Evolutionary conservation across 1,140 invertebrate species (phyloP), one percentile per base, ranked within the genome.

Genomic region (honey bee (Apis mellifera)): DNA sequence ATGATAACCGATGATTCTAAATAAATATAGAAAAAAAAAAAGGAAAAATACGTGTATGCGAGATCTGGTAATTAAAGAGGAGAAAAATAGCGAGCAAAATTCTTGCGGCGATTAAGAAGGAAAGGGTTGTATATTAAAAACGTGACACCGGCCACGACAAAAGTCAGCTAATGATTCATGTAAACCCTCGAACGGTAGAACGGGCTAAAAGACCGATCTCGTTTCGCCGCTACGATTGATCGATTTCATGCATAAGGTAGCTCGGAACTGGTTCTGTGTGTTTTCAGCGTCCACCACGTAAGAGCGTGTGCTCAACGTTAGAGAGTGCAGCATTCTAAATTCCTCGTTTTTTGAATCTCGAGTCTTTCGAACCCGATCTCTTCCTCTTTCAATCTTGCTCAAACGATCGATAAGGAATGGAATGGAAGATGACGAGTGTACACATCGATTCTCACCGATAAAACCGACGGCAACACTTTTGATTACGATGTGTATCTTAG

Each of bases 211-310:
- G 81, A 57, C 75, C 75, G 75, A 82, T 82, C 81, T 78, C 65
- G 81, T 78, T 82, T 69, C 57, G 50, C 71, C 57, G 75, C 55
- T 48, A 82, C 81, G 75, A 82, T 82, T 77, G 81, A 82, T 82
- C 66, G 81, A 82, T 82, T 82, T 77, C 75, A 70, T 66, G 75
- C 59, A 71, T 48, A 77, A 78, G 74, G 75, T 70, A 82, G 75
- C 57, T 42, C 48, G 17, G 75, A 82, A 82, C 79, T 82, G 79
- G 81, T 82, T 77, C 66, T 52, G 55, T 52, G 55, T 64, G 21
- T 78, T 82, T 62, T 62, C 66, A 78, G 26, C 50, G n/a, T 15
- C 42, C 66, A 23, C 48, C 19, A 48, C 13, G 19, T 23, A 57
- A 70, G 57, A 50, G 68, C 71, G 55, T 50, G 26, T 13, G 26